A percentile compares a stretch with the other conserved stretches of the same genome.
Evolutionary conservation across 2,888 invertebrate genomes (phyloP).

Genomic region (Asteroscopus sphinx): DNA sequence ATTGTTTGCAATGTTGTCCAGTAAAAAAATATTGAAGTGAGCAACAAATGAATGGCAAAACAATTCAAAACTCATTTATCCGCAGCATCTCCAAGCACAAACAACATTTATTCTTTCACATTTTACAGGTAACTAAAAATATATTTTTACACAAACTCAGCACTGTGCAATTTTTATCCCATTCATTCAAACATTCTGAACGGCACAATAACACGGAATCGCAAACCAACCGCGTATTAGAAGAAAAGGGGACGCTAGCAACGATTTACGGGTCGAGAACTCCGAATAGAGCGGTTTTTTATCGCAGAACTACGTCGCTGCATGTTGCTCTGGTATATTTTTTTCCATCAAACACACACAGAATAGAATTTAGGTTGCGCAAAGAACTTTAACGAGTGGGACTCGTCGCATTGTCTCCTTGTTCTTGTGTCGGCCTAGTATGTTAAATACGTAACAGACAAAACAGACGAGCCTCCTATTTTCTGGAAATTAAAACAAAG

Average conservation of each 20-base stretch:
- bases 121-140: slow-evolving; percentile 47
- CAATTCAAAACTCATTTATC: slow-evolving; percentile 32
- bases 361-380: slow-evolving; percentile 55
- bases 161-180: slow-evolving; percentile 53
- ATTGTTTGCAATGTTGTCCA: neutral
- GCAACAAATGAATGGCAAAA: slow-evolving; percentile 25
- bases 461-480: slow-evolving; percentile 20
- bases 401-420: slow-evolving; percentile 48
- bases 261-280: slow-evolving; percentile 73
- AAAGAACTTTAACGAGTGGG: slow-evolving; percentile 51
- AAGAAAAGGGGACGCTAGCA: slow-evolving; percentile 64
- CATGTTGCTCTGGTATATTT: slow-evolving; percentile 67
- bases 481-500: slow-evolving; percentile 42
- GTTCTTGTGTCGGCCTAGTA: slow-evolving; percentile 46
- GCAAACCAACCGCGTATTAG: slow-evolving; percentile 63
- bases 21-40: neutral
- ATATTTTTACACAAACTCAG: slow-evolving; percentile 48
- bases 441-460: slow-evolving; percentile 39
- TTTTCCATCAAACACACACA: slow-evolving; percentile 42
- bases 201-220: slow-evolving; percentile 63
- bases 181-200: slow-evolving; percentile 61
- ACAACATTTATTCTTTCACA: slow-evolving; percentile 29
- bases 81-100: slow-evolving; percentile 19
- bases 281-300: slow-evolving; percentile 69
- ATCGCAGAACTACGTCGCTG: slow-evolving; percentile 67